These are phyloP conservation scores for Ophraella communa DNA, from an alignment of 2,888 invertebrate species.

Conservation along the genomic window DNA sequence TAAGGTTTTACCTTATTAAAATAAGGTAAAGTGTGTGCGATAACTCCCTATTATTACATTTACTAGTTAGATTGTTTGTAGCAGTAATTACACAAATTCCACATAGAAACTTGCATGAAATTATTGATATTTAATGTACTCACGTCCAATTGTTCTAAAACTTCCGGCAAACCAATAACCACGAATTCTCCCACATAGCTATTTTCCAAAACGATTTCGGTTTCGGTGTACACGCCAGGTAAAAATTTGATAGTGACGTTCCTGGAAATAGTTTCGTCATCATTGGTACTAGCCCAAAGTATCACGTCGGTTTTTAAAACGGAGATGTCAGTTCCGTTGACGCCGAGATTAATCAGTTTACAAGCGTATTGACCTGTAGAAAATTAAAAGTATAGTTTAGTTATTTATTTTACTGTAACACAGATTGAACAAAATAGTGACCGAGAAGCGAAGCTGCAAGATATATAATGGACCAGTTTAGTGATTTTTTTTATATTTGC, in stretches of 20 bases:
- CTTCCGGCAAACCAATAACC: slow-evolving; percentile 64
- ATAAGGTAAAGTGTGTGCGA: no score
- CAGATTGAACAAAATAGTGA: no score
- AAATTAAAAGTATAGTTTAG: background rate
- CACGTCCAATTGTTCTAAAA: slow-evolving; percentile 65
- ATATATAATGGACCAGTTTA: no score
- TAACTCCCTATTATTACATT: no score
- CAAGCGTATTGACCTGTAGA: slow-evolving; percentile 56
- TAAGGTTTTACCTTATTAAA: no score
- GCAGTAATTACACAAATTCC: no score
- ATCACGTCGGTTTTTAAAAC: slow-evolving; percentile 51
- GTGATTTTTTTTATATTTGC: no score
- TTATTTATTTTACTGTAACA: no score
- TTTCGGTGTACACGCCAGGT: slow-evolving; percentile 51
- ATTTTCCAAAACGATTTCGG: slow-evolving; percentile 45
- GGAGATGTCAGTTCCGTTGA: slow-evolving; percentile 47
- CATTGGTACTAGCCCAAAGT: slow-evolving; percentile 51
- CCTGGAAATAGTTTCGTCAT: slow-evolving; percentile 47
- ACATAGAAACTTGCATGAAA: no score
- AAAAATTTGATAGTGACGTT: slow-evolving; percentile 52
- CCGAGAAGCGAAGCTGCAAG: no score
- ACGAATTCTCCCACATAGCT: slow-evolving; percentile 50
- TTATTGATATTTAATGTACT: slow-evolving; percentile 23
- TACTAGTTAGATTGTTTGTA: no score
- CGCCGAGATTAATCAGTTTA: slow-evolving; percentile 49